Percentiles rank a stretch among this genome's conserved stretches.
Conservation (phyloP, 2,113 vertebrate genomes). For the Nyctereutes procyonoides region DNA sequence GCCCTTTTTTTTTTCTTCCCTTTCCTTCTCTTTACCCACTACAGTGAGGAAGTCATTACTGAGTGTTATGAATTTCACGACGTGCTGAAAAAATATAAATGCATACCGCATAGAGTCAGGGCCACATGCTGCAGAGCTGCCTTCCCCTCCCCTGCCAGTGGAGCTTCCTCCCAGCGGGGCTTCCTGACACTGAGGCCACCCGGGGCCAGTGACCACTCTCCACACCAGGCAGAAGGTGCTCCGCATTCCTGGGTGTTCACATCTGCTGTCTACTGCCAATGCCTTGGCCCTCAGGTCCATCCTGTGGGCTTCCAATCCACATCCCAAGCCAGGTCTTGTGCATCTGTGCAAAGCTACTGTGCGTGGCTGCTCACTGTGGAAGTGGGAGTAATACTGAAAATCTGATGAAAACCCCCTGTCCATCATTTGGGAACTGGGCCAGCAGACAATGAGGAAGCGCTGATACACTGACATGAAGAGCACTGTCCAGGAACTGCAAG, state of each 20-base stretch:
- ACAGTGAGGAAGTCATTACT: constrained; percentile 78
- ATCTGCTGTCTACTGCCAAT: not conserved
- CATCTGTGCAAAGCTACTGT: not conserved
- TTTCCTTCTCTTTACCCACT: constrained; percentile 48
- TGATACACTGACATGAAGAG: fast-evolving
- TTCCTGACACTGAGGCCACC: not conserved
- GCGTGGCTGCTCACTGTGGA: not conserved
- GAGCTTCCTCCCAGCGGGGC: fast-evolving
- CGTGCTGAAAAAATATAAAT: constrained; percentile 64
- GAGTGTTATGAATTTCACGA: constrained; percentile 70
- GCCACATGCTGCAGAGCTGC: constrained; percentile 1
- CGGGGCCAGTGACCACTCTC: not conserved
- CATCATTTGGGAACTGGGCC: not conserved
- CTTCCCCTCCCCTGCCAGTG: not conserved
- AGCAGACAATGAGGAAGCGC: fast-evolving
- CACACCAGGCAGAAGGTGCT: not conserved
- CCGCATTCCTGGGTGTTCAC: not conserved
- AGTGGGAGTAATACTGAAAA: not conserved
- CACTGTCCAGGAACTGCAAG: not conserved
- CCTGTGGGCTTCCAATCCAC: not conserved
- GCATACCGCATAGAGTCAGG: not conserved
- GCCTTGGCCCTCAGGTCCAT: not conserved
- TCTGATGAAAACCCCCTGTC: not conserved
- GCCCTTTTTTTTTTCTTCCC: not conserved
- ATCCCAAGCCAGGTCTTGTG: not conserved